Evolutionary conservation across 2,888 invertebrate genomes (phyloP).

Genomic region (Lumbricus terrestris): DNA sequence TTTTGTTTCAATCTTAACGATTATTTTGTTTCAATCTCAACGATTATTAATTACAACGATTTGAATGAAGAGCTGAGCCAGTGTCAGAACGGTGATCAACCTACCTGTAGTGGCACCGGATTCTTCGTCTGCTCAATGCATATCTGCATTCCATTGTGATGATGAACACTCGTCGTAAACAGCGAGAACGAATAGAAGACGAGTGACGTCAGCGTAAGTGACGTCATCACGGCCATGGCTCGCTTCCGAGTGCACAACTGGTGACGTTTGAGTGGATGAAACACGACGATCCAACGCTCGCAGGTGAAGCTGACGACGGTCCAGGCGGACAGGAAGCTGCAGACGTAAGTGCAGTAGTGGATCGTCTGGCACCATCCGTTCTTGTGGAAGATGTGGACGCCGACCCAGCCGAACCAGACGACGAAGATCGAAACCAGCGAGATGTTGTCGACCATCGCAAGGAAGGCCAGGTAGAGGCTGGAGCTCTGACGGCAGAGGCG

Average conservation of each 20-base stretch:
- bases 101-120: background rate
- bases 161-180: slow-evolving; percentile 30
- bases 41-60: no score
- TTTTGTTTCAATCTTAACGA: no score
- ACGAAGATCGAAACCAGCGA: slow-evolving; percentile 71
- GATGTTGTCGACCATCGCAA: slow-evolving; percentile 76
- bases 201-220: slow-evolving; percentile 30
- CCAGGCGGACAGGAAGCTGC: slow-evolving; percentile 43
- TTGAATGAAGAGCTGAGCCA: no score
- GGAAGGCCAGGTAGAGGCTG: slow-evolving; percentile 74
- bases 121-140: background rate
- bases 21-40: no score
- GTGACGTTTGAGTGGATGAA: slow-evolving; percentile 37
- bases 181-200: slow-evolving; percentile 36
- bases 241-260: slow-evolving; percentile 37
- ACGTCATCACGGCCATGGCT: slow-evolving; percentile 35
- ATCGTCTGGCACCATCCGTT: slow-evolving; percentile 72
- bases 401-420: slow-evolving; percentile 51
- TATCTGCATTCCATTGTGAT: background rate
- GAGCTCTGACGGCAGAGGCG: slow-evolving; percentile 71
- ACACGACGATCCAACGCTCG: slow-evolving; percentile 39
- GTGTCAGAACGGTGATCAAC: background rate
- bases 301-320: slow-evolving; percentile 38
- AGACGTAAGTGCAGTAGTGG: slow-evolving; percentile 67
- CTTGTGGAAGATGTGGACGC: slow-evolving; percentile 49